Evolutionary conservation across 1,140 invertebrate species (phyloP), one percentile per base, ranked within the genome.

Genomic region (Drosophila murphyi): DNA sequence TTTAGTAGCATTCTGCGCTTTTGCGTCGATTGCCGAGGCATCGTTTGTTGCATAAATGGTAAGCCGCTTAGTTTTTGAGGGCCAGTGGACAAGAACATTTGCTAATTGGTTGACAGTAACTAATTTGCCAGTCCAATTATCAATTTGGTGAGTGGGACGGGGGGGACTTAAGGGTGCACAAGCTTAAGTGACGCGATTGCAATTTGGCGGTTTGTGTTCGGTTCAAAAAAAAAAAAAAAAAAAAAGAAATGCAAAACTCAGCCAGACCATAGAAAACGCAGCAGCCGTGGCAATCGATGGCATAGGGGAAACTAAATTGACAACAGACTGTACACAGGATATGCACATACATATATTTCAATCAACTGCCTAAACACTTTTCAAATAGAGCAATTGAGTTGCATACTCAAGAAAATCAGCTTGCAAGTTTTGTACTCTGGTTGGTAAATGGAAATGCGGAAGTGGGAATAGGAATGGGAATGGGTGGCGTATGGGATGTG

Each of bases 291-390:
- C 54, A 51, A 60, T 60, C 54, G 54, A 60, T 68, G 41, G 43
- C 29, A 20, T 31, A 50, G 57, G 52, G 34, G 8, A 48, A 43
- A 29, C 64, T 31, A 37, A 59, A 48, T 51, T 68, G 47, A 43
- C 12, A 60, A 35, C 43, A 50, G 48, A 32, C 10, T 32, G 48
- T 50, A 50, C 31, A 50, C 47, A 68, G 43, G 34, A 59, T 20
- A 50, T 31, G 20, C 31, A 45, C 31, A 52, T 0, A 12, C 62
- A 65, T 56, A 82, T 76, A 88, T 87, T 87, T 88, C 83, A 87
- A 87, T 87, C 83, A 87, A 74, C 72, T 80, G 72, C 72, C 72
- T 78, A 83, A 82, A 83, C 72, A 87, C 34, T 67, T 78, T 61
- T 75, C 54, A 87, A 82, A 77, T 80, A 85, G 56, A 59, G 72